Evolutionary conservation across 2,113 vertebrate genomes (phyloP).

Genomic region (Cynopterus brachyotis): DNA sequence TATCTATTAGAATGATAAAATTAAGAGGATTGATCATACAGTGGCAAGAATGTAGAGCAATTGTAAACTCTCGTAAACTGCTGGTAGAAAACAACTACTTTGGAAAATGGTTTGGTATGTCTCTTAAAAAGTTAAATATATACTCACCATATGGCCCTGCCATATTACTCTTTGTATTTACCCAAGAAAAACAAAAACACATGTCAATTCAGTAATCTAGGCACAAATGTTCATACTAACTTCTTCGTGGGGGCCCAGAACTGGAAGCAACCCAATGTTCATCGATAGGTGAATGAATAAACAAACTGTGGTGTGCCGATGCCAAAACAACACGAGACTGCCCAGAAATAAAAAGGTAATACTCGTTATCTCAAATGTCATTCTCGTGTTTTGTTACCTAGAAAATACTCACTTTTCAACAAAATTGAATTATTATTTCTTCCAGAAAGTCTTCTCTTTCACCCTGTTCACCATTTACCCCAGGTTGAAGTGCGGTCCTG

Average conservation of each 20-base stretch:
- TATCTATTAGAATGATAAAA: background rate
- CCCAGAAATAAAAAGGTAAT: background rate
- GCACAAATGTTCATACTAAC: background rate
- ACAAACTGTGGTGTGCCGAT: background rate
- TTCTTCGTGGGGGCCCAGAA: background rate
- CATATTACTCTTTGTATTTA: background rate
- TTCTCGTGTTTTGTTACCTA: background rate
- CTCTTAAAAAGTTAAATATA: background rate
- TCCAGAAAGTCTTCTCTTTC: background rate
- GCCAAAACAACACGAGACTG: background rate
- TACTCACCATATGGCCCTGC: background rate
- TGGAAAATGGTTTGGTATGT: background rate
- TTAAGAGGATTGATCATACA: background rate
- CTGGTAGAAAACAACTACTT: background rate
- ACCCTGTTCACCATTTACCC: too few species aligned
- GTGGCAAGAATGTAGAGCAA: background rate
- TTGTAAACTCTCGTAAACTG: background rate
- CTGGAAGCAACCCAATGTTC: background rate
- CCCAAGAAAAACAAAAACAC: background rate
- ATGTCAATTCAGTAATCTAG: background rate
- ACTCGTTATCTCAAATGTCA: background rate
- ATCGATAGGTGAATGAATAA: background rate
- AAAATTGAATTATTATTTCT: background rate
- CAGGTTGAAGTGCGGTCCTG: background rate
- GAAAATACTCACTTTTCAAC: background rate